These are phyloP conservation scores for Danaus melanippus DNA, from an alignment of 1,140 invertebrate genomes.

Conservation along the genomic window DNA sequence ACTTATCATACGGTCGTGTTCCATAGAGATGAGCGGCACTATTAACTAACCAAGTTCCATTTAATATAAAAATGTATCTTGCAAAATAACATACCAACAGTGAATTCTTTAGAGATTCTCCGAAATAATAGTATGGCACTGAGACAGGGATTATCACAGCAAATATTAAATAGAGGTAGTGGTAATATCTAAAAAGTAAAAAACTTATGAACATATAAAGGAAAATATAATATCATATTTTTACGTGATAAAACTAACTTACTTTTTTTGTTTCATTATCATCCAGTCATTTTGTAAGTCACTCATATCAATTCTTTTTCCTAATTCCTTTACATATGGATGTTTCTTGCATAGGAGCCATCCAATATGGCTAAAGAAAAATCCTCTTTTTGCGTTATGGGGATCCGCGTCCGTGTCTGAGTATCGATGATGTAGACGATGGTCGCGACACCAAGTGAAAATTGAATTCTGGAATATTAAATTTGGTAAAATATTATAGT, in stretches of 20 bases:
- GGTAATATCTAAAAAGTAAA: conserved; percentile 77
- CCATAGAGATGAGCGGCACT: conserved; percentile 73
- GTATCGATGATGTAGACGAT: conserved; percentile 79
- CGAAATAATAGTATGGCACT: conserved; percentile 80
- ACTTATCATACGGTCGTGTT: conserved; percentile 65
- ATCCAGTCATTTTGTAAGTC: conserved; percentile 81
- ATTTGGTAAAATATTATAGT: background rate
- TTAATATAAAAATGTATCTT: conserved; percentile 80
- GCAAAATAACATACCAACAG: conserved; percentile 75
- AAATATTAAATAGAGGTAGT: conserved; percentile 75
- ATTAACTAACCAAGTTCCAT: conserved; percentile 92
- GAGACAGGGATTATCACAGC: conserved; percentile 81
- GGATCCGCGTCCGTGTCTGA: conserved; percentile 79
- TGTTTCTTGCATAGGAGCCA: conserved; percentile 79
- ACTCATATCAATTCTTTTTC: conserved; percentile 77
- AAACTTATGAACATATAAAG: background rate
- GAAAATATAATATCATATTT: too few relatives aligned
- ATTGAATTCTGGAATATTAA: conserved; percentile 47
- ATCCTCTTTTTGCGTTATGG: conserved; percentile 77
- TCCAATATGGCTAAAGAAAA: conserved; percentile 80
- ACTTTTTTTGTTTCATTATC: conserved; percentile 81
- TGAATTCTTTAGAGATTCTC: conserved; percentile 73
- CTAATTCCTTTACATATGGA: conserved; percentile 74
- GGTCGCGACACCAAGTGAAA: conserved; percentile 74
- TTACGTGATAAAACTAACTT: conserved; percentile 26